Percentiles rank a stretch among this genome's conserved stretches.
Evolutionary conservation across 2,888 invertebrate species (phyloP).

Genomic region (Pteria penguin): DNA sequence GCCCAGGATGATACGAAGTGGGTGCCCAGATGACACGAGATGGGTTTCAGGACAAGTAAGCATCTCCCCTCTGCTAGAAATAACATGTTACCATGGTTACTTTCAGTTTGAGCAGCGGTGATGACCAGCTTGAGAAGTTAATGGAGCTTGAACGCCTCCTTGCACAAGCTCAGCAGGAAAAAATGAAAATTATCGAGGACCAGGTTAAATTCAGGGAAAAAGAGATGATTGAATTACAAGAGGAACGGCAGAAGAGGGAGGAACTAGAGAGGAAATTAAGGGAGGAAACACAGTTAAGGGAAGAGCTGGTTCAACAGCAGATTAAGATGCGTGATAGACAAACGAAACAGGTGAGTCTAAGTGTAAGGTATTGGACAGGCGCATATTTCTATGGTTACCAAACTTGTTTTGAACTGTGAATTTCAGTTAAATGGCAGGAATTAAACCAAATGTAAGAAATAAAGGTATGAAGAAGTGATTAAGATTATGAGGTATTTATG

Average conservation of each 20-base stretch:
- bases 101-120: constrained; percentile 84
- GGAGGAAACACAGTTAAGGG: constrained; percentile 77
- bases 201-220: constrained; percentile 81
- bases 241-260: constrained; percentile 78
- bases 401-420: no score
- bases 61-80: no score
- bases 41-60: background rate
- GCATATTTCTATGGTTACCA: no score
- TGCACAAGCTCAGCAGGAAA: constrained; percentile 75
- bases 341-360: constrained; percentile 71
- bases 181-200: constrained; percentile 72
- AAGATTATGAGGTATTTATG: no score
- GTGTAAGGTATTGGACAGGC: no score
- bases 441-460: no score
- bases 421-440: no score
- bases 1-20: no score
- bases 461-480: no score
- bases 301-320: constrained; percentile 74
- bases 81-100: no score
- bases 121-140: constrained; percentile 80
- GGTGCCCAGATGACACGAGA: background rate
- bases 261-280: constrained; percentile 79
- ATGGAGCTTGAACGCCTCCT: constrained; percentile 74
- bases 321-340: constrained; percentile 79
- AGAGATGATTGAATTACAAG: constrained; percentile 80